Evolutionary conservation across 2,113 vertebrate species (phyloP).

Genomic region (Chinchilla lanigera): DNA sequence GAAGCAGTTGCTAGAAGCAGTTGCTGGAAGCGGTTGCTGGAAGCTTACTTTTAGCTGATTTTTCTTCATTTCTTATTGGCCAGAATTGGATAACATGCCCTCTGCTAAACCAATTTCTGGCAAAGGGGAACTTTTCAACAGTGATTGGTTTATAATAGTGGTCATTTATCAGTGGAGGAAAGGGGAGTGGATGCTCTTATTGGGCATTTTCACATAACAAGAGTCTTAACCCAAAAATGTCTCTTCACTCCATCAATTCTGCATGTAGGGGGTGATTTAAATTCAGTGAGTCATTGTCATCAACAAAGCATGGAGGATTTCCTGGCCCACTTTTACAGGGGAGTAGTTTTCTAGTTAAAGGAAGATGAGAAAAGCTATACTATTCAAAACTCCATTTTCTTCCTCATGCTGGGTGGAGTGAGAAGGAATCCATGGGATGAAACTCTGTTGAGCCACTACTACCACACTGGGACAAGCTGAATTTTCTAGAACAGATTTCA

Average conservation of each 20-base stretch:
- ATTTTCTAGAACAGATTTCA: background rate
- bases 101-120: background rate
- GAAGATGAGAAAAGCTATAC: background rate
- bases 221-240: background rate
- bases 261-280: background rate
- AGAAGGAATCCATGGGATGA: background rate
- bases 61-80: background rate
- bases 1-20: background rate
- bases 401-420: background rate
- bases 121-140: background rate
- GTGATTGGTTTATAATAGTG: background rate
- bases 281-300: background rate
- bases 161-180: background rate
- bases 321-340: background rate
- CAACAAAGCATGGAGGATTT: background rate
- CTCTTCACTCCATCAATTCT: background rate
- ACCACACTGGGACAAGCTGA: background rate
- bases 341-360: background rate
- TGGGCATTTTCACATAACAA: background rate
- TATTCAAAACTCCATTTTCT: background rate
- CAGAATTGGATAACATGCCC: background rate
- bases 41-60: background rate
- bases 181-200: background rate
- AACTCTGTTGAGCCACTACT: rapidly evolving
- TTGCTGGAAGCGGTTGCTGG: background rate